A percentile compares a stretch with the other conserved stretches of the same genome.
phyloP scores from a whole-genome alignment of 2,113 vertebrate species.

The Marmota monax region DNA sequence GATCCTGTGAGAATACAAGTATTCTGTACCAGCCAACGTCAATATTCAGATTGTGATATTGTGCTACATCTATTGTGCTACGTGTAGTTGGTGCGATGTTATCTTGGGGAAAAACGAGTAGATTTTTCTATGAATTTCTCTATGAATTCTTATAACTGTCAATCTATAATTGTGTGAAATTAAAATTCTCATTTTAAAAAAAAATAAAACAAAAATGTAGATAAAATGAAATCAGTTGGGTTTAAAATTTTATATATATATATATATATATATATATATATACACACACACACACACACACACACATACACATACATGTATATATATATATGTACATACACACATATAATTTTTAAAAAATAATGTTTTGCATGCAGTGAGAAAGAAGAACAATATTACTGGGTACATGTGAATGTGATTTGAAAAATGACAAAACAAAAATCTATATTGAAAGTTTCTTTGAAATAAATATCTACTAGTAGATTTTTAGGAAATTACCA shows the following conservation, averaged over 20 bases:
- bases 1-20: background rate
- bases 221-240: background rate
- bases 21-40: background rate
- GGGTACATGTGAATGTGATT: background rate
- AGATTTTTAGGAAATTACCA: background rate
- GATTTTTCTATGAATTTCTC: too few relatives aligned
- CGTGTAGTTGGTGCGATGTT: background rate
- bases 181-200: slow-evolving; percentile 20
- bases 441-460: background rate
- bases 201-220: too few relatives aligned
- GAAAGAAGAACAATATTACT: background rate
- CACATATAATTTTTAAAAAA: background rate
- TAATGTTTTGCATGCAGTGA: background rate
- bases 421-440: background rate
- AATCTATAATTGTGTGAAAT: slow-evolving; percentile 19
- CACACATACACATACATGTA: too few relatives aligned
- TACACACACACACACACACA: too few relatives aligned
- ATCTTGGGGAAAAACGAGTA: background rate
- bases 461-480: background rate
- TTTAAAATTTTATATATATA: background rate
- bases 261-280: too few relatives aligned
- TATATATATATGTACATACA: too few relatives aligned
- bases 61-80: background rate
- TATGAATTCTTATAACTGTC: background rate
- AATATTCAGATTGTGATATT: background rate